Evolutionary conservation across 2,888 invertebrate species (phyloP).

Genomic region (Podotricha telesiphe): DNA sequence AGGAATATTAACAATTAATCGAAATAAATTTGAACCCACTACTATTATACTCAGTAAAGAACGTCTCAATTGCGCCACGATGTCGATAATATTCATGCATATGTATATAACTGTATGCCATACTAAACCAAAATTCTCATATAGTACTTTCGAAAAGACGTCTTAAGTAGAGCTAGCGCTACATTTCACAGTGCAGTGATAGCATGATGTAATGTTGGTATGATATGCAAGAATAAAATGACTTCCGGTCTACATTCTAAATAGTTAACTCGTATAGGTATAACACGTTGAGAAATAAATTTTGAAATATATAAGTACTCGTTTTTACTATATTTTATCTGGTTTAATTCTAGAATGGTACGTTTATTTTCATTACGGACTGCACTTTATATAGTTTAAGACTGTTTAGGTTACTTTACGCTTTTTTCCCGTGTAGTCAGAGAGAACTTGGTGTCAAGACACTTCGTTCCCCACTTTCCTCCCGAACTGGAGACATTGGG

Average conservation of each 20-base stretch:
- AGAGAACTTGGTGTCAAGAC: neutral
- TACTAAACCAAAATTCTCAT: neutral
- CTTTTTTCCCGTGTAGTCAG: no score
- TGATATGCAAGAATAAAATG: slow-evolving; percentile 23
- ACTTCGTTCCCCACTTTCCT: neutral
- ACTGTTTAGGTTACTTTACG: no score
- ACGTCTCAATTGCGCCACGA: no score
- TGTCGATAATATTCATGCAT: no score
- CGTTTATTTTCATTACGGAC: no score
- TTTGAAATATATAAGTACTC: neutral
- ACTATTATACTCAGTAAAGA: no score
- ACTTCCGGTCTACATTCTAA: slow-evolving; percentile 26
- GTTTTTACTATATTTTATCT: neutral
- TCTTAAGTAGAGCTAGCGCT: slow-evolving; percentile 9
- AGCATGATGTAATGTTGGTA: slow-evolving; percentile 17
- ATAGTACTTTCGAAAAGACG: slow-evolving; percentile 4
- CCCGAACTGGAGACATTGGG: no score
- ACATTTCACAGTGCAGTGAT: slow-evolving; percentile 15
- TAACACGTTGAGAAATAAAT: slow-evolving; percentile 3
- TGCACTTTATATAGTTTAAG: no score
- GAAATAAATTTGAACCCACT: no score
- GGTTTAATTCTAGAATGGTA: no score
- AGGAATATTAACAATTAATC: no score
- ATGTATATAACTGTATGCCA: neutral
- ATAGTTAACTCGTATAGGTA: slow-evolving; percentile 5